These are phyloP conservation scores for Tolypeutes matacus DNA, from an alignment of 2,797 vertebrate genomes.

Conservation along the genomic window DNA sequence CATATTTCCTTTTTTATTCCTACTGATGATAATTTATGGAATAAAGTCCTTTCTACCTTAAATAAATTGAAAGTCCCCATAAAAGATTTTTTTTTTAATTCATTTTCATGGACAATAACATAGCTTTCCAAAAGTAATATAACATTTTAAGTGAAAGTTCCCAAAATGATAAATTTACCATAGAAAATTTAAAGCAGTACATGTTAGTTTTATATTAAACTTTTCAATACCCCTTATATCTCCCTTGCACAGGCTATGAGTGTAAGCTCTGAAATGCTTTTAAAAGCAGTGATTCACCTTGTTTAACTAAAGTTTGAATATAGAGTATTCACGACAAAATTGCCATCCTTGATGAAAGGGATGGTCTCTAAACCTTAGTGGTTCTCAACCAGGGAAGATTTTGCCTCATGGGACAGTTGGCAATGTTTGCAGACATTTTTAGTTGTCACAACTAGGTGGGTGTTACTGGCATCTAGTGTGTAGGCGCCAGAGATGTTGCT, in stretches of 20 bases:
- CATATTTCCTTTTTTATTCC: conserved; percentile 48
- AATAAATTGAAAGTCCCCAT: conserved; percentile 33
- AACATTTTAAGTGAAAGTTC: conserved; percentile 59
- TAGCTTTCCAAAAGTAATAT: conserved; percentile 54
- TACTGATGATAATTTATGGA: conserved; percentile 33
- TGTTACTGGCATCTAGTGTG: conserved; percentile 47
- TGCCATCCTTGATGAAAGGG: conserved; percentile 52
- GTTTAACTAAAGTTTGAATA: conserved; percentile 80
- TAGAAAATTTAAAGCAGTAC: conserved; percentile 48
- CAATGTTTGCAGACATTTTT: conserved; percentile 50
- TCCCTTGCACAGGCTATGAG: conserved; percentile 46
- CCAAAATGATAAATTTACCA: conserved; percentile 52
- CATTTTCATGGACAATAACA: conserved; percentile 58
- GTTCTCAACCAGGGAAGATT: conserved; percentile 64
- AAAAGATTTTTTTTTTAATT: conserved; percentile 32
- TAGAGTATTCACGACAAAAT: conserved; percentile 73
- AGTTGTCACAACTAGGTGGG: conserved; percentile 10
- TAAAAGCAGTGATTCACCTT: conserved; percentile 81
- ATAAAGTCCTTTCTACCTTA: conserved; percentile 41
- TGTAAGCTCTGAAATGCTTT: conserved; percentile 67
- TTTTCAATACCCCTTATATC: conserved; percentile 50
- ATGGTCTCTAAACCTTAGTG: conserved; percentile 51
- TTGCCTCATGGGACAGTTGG: neutral
- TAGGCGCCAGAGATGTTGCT: conserved; percentile 31
- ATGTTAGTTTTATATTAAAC: conserved; percentile 53